Evolutionary conservation across 1,140 invertebrate species (phyloP), one percentile per base, ranked within the genome.

Genomic region (Mya arenaria): DNA sequence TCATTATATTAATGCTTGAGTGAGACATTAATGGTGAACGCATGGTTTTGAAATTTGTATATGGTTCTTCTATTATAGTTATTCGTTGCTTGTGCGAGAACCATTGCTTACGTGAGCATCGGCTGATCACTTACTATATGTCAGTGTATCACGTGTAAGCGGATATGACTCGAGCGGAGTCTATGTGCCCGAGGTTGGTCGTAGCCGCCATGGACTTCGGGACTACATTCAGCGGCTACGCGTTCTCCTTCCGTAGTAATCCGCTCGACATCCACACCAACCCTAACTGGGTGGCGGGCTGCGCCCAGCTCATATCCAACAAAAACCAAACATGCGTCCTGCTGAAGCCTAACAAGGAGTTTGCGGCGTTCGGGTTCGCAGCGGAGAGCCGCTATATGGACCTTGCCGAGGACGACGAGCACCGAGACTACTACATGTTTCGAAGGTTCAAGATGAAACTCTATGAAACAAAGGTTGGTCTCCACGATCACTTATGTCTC

Each of bases 301-400:
- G 5, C 5, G 48, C 55, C 8, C 56, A 55, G 28, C 48, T 56
- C 0, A 63, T 73, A 0, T 73, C 56, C 5, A n/a, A 41, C 6
- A 73, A 82, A 71, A 63, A 37, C 17, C 78, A 66, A 13, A 71
- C 66, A 10, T 71, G 52, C 48, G 56, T 81, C 10, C 37, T 81
- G 36, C 37, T 81, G 23, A 62, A 81, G 19, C 56, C 55, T 0
- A 66, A 66, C 23, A 36, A 55, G 48, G 30, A 65, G 23, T 52
- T 52, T 52, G 48, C 25, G 19, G 48, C 48, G 48, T 52, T 52
- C 8, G 48, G 48, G 25, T 52, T 52, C 8, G 25, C 17, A n/a
- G 48, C 48, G 48, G 48, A 52, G 25, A 52, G 17, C 25, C 19
- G 25, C 19, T 52, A 52, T 23, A 23, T n/a, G 25, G 17, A 52